A percentile compares a stretch with the other conserved stretches of the same genome.
Evolutionary conservation across 2,797 vertebrate species (phyloP).

Genomic region (Trachurus trachurus): DNA sequence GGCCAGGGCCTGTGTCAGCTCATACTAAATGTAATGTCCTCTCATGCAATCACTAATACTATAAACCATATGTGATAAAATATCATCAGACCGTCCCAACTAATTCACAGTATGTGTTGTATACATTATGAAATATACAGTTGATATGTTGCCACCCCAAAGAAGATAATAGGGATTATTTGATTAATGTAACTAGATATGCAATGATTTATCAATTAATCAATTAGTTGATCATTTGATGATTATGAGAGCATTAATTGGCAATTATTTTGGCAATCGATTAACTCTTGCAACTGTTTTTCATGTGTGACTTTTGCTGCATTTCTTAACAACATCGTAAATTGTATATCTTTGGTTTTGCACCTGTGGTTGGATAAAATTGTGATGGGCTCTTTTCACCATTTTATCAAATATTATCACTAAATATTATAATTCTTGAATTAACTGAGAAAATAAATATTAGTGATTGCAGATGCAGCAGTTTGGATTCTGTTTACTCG

Average conservation of each 20-base stretch:
- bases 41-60: not conserved
- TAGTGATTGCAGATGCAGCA: not conserved
- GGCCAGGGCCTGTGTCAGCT: constrained; percentile 24
- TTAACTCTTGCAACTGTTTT: not conserved
- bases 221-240: not conserved
- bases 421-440: not conserved
- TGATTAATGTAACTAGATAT: not conserved
- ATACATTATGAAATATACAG: not conserved
- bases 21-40: constrained; percentile 2
- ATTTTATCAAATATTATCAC: not conserved
- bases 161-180: not conserved
- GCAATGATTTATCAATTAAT: not conserved
- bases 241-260: not conserved
- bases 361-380: not conserved
- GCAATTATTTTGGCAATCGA: not conserved
- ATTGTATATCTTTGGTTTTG: not conserved
- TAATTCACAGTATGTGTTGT: too few relatives aligned
- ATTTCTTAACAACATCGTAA: not conserved
- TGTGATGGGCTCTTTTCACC: not conserved
- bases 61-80: not conserved
- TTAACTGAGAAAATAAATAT: not conserved
- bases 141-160: not conserved
- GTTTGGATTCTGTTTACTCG: not conserved
- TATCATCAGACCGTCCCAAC: not conserved
- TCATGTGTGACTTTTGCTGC: not conserved